Evolutionary conservation across 2,888 invertebrate genomes (phyloP).

Genomic region (Archaeoteleia sp.): DNA sequence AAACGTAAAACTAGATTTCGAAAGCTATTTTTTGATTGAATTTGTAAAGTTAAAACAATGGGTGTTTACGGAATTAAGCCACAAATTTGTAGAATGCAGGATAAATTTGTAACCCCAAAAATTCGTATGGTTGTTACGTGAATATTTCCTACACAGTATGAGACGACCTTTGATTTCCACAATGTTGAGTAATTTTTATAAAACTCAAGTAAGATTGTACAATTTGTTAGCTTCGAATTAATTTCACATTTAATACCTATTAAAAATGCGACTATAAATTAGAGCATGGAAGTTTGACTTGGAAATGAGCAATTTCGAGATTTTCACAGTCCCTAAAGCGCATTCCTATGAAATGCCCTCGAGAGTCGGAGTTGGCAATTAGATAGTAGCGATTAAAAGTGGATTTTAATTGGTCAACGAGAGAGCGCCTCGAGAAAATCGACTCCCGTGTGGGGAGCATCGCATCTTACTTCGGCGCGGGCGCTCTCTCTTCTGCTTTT

Average conservation of each 20-base stretch:
- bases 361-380: conserved; percentile 67
- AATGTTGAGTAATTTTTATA: no score
- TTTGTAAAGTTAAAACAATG: no score
- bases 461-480: conserved; percentile 45
- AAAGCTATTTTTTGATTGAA: no score
- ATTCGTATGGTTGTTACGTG: no score
- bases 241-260: conserved; percentile 18
- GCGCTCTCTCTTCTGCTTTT: conserved; percentile 49
- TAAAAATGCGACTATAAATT: conserved; percentile 19
- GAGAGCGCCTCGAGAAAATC: conserved; percentile 57
- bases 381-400: conserved; percentile 71
- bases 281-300: conserved; percentile 21
- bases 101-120: no score
- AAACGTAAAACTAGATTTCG: no score
- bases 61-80: no score
- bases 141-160: no score
- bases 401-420: conserved; percentile 69
- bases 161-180: no score
- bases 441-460: conserved; percentile 50
- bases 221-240: no score
- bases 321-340: conserved; percentile 39
- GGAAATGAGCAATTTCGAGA: conserved; percentile 26
- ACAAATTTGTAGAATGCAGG: no score
- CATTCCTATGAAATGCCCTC: conserved; percentile 59
- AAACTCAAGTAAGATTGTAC: no score